Evolutionary conservation across 2,888 invertebrate genomes (phyloP), one percentile per base, ranked within the genome.

Genomic region (Elegia similella): DNA sequence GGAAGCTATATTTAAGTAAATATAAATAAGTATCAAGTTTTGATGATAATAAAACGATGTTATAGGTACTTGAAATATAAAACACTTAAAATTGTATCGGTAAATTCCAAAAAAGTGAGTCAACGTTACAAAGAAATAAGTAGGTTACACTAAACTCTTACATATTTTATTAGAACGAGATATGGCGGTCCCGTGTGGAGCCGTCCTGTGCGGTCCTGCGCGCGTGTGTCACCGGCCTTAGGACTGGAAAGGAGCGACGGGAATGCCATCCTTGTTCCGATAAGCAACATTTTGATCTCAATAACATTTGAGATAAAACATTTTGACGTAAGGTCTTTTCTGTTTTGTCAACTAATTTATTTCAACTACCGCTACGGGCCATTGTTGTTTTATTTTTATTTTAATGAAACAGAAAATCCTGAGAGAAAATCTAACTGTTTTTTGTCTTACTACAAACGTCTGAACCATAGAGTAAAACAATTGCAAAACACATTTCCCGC

Each of bases 311-410:
- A 57, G 57, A 57, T 44, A 52, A 57, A 57, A 46, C n/a, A 16
- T 17, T 43, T 23, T 1, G 10, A 52, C 50, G 48, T 56, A 29
- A 48, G 48, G 42, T 42, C 42, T 32, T 47, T 23, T 47, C 38
- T 55, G 48, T 56, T 48, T 48, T 42, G 48, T 42, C 48, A 56
- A 56, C 42, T 56, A 30, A 56, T 48, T 56, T 55, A 44, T 53
- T 44, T 17, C 17, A 34, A 55, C 54, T 46, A 44, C 16, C 8
- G n/a, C n/a, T n/a, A n/a, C n/a, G n/a, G n/a, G n/a, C n/a, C n/a
- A n/a, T n/a, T n/a, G n/a, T n/a, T n/a, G n/a, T n/a, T n/a, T n/a
- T n/a, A n/a, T n/a, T n/a, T n/a, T n/a, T n/a, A n/a, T n/a, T n/a
- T n/a, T n/a, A n/a, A n/a, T n/a, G n/a, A n/a, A n/a, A n/a, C n/a